Conservation (phyloP, 2,797 vertebrate genomes). For the Notoglanidium macrostoma region DNA sequence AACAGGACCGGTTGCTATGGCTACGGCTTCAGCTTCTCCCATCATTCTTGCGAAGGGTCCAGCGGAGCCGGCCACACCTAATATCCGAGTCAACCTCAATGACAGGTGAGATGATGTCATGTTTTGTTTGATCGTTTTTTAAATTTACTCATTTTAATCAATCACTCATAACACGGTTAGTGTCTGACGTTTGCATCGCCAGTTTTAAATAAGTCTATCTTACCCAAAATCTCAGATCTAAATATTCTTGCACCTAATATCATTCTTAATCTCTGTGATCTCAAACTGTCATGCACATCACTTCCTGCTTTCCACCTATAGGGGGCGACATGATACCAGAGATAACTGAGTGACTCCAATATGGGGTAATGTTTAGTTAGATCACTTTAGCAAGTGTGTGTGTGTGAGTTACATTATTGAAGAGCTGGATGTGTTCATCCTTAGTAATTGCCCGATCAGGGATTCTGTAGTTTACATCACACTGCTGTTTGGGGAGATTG, state of each 20-base stretch:
- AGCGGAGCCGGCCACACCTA: slow-evolving; percentile 65
- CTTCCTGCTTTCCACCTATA: background rate
- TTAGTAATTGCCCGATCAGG: too few species aligned
- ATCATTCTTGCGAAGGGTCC: slow-evolving; percentile 61
- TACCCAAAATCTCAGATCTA: background rate
- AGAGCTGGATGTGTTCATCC: too few species aligned
- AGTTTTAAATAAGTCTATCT: background rate
- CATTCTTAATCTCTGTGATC: background rate
- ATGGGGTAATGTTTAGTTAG: background rate
- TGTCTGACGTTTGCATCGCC: background rate
- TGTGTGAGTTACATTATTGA: background rate
- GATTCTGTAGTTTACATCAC: too few species aligned
- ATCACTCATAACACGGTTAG: background rate
- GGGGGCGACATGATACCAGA: slow-evolving; percentile 1
- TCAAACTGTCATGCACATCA: too few species aligned
- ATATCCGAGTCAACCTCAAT: slow-evolving; percentile 84
- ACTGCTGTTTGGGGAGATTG: too few species aligned
- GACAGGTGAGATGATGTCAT: slow-evolving; percentile 79
- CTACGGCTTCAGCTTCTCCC: slow-evolving; percentile 62
- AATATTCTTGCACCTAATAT: too few species aligned
- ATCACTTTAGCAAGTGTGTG: background rate
- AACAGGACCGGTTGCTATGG: slow-evolving; percentile 41
- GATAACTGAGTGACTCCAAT: background rate
- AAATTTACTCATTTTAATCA: background rate
- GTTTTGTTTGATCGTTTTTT: background rate